Evolutionary conservation across 2,113 vertebrate species (phyloP), one percentile per base, ranked within the genome.

Genomic region (Brachyhypopomus occidentalis): DNA sequence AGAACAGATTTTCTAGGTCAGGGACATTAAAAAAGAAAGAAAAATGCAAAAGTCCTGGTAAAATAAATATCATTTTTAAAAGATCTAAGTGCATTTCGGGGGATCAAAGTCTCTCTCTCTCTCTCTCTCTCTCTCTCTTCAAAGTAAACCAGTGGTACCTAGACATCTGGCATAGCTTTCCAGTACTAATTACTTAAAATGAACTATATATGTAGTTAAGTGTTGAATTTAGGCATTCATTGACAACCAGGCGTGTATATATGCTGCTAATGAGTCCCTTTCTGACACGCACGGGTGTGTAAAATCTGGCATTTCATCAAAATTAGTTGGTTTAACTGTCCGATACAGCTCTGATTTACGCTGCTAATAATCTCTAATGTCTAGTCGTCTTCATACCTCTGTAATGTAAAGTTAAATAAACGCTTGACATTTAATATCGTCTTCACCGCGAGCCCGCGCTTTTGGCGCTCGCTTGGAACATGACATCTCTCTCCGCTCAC

Each of bases 261-360:
- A 19, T 52, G 56, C 41, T 36, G 70, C 70, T 73, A 80, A 73
- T 80, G 70, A 80, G 70, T 64, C 73, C 30, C 38, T 62, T 73
- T 69, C 17, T 36, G 63, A 38, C 38, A 72, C 14, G 1, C 38
- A 11, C 23, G 58, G 58, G 63, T 63, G 62, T 12, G 56, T n/a
- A 52, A 36, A 45, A 63, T 69, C 78, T 79, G 56, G 38, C 69
- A 19, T 64, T 5, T 20, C 59, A 55, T 80, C 70, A 66, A 30
- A 75, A 55, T 76, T 70, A 60, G 72, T 41, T 74, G 30, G 63
- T 60, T 60, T 81, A 75, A 81, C 67, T 81, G 72, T 76, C 48
- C 34, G 22, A 60, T 63, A 81, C 72, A 20, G 52, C n/a, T 48
- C 72, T 64, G 64, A 75, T 70, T 81, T 45, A 70, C 58, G 48